These are phyloP conservation scores for Haemorhous mexicanus DNA, from an alignment of 2,113 vertebrate species.

Conservation along the genomic window DNA sequence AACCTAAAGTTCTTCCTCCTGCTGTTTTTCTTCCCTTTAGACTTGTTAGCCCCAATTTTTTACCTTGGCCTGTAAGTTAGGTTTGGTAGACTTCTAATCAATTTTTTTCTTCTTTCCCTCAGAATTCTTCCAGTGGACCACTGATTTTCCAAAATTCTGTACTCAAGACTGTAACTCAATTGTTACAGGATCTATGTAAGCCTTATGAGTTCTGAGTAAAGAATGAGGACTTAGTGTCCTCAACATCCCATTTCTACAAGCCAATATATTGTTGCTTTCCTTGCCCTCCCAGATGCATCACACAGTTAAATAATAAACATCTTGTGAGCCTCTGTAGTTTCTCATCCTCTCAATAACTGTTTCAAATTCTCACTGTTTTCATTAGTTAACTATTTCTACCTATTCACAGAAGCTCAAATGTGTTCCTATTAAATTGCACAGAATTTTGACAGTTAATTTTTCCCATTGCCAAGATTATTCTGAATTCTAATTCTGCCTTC, in stretches of 20 bases:
- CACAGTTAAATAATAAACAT: background rate
- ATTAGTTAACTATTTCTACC: background rate
- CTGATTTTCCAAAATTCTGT: background rate
- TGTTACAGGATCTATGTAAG: background rate
- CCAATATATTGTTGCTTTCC: background rate
- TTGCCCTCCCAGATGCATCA: background rate
- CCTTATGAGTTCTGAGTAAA: background rate
- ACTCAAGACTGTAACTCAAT: background rate
- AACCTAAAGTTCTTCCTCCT: background rate
- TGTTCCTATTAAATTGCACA: background rate
- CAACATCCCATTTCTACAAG: background rate
- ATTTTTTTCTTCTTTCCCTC: background rate
- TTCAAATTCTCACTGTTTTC: background rate
- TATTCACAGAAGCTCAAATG: background rate
- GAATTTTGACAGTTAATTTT: conserved; percentile 3
- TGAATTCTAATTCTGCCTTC: background rate
- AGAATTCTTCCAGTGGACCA: background rate
- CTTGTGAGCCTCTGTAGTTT: background rate
- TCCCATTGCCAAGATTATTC: background rate
- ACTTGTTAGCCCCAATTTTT: background rate
- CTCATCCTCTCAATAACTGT: background rate
- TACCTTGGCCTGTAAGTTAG: background rate
- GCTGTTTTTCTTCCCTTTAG: background rate
- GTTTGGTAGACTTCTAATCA: background rate
- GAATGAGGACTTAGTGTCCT: background rate